Percentiles rank a stretch among this genome's conserved stretches.
Conservation (phyloP, 2,113 vertebrate species). For the Cygnus buccinator region DNA sequence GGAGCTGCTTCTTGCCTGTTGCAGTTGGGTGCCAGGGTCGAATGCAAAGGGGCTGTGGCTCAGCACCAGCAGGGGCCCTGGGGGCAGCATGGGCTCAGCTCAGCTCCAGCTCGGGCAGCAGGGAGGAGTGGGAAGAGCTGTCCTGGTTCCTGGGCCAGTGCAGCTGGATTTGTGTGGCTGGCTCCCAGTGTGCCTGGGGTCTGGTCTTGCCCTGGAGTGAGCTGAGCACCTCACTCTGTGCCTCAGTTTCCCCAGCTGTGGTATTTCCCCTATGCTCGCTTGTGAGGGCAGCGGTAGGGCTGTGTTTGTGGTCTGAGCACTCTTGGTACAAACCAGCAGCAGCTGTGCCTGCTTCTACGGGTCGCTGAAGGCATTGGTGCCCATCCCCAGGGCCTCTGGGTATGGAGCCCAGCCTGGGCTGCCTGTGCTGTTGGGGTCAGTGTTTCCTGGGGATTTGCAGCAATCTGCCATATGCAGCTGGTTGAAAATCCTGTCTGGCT, state of each 20-base stretch:
- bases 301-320: accelerated
- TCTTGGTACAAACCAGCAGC: neutral
- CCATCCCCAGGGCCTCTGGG: neutral
- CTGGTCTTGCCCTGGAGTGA: neutral
- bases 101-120: no score
- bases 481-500: neutral
- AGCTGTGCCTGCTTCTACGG: neutral
- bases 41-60: neutral
- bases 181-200: neutral
- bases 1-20: neutral
- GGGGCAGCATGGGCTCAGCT: no score
- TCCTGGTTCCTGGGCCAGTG: no score
- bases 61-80: no score
- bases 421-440: neutral
- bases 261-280: accelerated
- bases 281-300: accelerated
- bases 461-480: neutral
- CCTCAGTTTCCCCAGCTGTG: neutral
- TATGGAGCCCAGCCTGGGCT: neutral
- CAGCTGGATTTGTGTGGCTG: neutral
- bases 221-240: accelerated
- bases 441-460: neutral
- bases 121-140: no score
- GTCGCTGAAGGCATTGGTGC: neutral
- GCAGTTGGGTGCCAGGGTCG: neutral